Evolutionary conservation across 2,888 invertebrate species (phyloP), one percentile per base, ranked within the genome.

Genomic region (Belgica antarctica): DNA sequence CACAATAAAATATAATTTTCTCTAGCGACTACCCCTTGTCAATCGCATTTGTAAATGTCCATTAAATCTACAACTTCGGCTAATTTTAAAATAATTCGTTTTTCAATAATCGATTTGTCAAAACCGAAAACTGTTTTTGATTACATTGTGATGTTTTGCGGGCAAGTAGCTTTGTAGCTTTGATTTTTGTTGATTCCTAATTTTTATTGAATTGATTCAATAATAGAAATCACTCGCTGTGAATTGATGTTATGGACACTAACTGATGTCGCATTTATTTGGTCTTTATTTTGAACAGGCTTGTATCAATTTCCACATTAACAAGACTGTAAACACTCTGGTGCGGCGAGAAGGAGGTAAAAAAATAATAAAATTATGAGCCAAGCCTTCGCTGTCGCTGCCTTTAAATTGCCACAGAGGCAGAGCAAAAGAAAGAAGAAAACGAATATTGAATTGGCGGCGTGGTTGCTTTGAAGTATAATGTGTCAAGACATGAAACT

Each of bases 401-500:
- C 27, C 10, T 27, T 17, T n/a, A n/a, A 31, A 27, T 27, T 12
- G 61, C 27, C 15, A 17, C n/a, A 8, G 28, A 12, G 47, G 19
- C 8, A 1, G 47, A 47, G 47, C 3, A 46, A 46, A 46, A 61
- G 15, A 25, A 25, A 8, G 25, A 22, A 19, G 57, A 57, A 57
- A 57, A 57, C 5, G 12, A 57, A 57, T 7, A 12, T n/a, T n/a
- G 3, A n/a, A 61, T 2, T 19, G 15, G 52, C 68, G 68, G 66
- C 47, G 22, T 2, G 12, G 1, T 17, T 22, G 27, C 68, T 68
- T 68, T 68, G 68, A 68, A 31, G 52, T 68, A 27, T 68, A 68
- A 68, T 68, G 68, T 68, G 68, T 68, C 68, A 68, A 68, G 68
- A 68, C 68, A 68, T 57, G 57, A 68, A 68, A 68, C 68, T 68